Evolutionary conservation across 2,113 vertebrate species (phyloP).

Genomic region (Myotis brandtii): DNA sequence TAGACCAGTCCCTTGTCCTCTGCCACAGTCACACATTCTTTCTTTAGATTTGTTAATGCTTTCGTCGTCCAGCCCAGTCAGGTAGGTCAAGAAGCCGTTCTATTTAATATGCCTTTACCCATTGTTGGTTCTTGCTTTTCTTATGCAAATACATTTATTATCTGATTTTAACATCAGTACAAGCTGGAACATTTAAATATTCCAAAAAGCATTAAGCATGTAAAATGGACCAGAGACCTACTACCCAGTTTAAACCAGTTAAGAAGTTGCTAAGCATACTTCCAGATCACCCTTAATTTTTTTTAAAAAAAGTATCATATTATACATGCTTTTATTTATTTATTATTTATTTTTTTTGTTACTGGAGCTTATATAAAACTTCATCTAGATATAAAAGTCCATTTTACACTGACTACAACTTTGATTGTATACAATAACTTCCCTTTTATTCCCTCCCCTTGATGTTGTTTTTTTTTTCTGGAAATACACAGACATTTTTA

Average conservation of each 20-base stretch:
- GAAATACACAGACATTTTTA: no score
- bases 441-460: no score
- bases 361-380: no score
- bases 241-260: not conserved
- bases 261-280: slow-evolving; percentile 1
- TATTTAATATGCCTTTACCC: not conserved
- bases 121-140: not conserved
- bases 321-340: not conserved
- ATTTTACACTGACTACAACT: no score
- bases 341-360: no score
- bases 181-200: slow-evolving; percentile 3
- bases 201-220: slow-evolving; percentile 9
- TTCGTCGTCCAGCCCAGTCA: not conserved
- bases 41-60: not conserved
- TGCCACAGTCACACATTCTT: not conserved
- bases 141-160: not conserved
- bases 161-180: slow-evolving; percentile 13
- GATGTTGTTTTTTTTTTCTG: no score
- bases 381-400: no score
- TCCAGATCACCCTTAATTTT: not conserved
- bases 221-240: not conserved
- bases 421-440: no score
- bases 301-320: not conserved
- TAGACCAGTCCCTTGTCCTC: not conserved
- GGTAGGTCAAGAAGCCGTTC: not conserved